Base-by-base conservation (phyloP, 2,888 invertebrate genomes). In the Melieria crassipennis region DNA sequence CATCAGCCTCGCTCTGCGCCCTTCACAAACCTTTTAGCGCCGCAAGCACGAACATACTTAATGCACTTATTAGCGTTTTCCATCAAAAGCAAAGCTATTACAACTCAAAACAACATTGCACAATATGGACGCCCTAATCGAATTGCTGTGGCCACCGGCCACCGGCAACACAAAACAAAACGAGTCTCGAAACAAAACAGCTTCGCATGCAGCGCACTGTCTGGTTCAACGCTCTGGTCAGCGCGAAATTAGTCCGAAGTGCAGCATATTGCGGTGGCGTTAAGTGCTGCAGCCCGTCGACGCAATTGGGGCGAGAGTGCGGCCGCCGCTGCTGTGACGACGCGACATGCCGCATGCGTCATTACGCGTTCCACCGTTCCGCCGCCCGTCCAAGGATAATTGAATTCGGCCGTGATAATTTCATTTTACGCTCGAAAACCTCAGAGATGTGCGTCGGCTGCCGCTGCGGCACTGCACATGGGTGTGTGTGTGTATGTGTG, bases 351-450 rank as follows among this genome's bases (percentile, higher is more conserved):
- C 9, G 58, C 16, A 58, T 13, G 58, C 58, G 42, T 30, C 58
- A 58, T 58, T 58, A 58, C 58, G 16, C 58, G 16, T 30, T 13
- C n/a, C 10, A 30, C n/a, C 13, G 30, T 30, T 10, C 13, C n/a
- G 10, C 13, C 4, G 30, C 42, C 10, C 43, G 48, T 16, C 63
- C 69, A 69, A 76, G 79, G 75, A 81, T 80, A 80, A 80, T 80
- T 80, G 75, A 80, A 81, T 81, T 78, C 76, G 79, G 71, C 76
- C 80, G 79, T 80, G 78, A 80, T 80, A 80, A 80, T 80, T 80
- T 79, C 75, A 80, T 81, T 80, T 79, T 78, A 79, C 81, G 79
- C 81, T 79, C 78, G 76, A 78, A 76, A 79, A 79, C 78, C 80
- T 79, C 78, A 78, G 58, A 56, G 69, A 46, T 42, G 69, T 45